Base-by-base conservation (phyloP, 2,113 vertebrate species). In the Atherinomorus stipes region DNA sequence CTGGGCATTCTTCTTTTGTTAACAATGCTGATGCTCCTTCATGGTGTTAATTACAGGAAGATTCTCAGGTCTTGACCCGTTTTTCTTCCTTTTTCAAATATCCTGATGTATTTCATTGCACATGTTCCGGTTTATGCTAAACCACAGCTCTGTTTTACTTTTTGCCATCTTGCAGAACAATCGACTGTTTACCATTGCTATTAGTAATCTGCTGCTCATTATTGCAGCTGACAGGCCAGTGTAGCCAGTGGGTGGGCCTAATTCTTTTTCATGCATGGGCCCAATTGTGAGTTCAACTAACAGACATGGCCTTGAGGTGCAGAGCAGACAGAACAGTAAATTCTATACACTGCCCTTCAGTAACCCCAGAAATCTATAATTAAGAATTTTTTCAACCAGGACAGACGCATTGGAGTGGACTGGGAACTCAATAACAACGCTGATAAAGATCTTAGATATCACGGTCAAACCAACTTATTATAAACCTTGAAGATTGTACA, bases 161-260 rank as follows among this genome's bases (percentile, higher is more conserved):
- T 54, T 75, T 72, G 77, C 72, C 40, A 56, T 73, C 25, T 74
- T 50, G 68, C 71, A 74, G 73, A 76, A 85, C 78, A 85, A 85
- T 81, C 87, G 80, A 89, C 80, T 84, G 82, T 88, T 87, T 89
- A 84, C 83, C 83, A 74, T 85, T 88, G 85, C 90, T 86, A 90
- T 91, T 90, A 90, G 87, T 54, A 81, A 89, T 85, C 74, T 25
- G 78, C 70, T 58, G 67, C 42, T 88, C 87, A 91, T 91, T 86
- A 90, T 91, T 91, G 84, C 87, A 89, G 73, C 70, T 89, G 90
- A 91, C 90, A 91, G 86, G 80, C 74, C 85, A 81, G 84, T 69
- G 72, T 74, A 86, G 64, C 89, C 87, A 85, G 83, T 80, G 81
- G 84, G 74, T 74, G 68, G 84, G 78, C 69, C 85, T 77, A 87